These are phyloP conservation scores for Heterotilapia buettikoferi DNA, from an alignment of 2,113 vertebrate genomes.

Conservation along the genomic window DNA sequence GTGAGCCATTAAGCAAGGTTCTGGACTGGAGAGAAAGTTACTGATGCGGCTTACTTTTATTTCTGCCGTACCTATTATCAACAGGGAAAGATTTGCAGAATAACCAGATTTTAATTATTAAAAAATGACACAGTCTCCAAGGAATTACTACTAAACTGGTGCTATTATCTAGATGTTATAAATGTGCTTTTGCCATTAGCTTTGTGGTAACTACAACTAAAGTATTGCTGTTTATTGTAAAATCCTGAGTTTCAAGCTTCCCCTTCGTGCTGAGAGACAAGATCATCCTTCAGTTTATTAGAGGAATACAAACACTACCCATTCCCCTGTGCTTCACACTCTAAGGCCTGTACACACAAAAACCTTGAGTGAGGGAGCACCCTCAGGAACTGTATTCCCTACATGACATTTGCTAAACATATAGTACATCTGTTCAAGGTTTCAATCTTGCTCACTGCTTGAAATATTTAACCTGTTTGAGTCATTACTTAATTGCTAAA, in stretches of 20 bases:
- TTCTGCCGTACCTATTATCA: background rate
- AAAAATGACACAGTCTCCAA: background rate
- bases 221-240: background rate
- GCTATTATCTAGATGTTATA: background rate
- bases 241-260: background rate
- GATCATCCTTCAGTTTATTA: constrained; percentile 58
- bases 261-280: background rate
- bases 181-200: background rate
- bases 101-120: background rate
- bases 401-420: background rate
- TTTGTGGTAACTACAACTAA: background rate
- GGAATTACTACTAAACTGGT: background rate
- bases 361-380: background rate
- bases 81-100: background rate
- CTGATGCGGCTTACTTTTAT: background rate
- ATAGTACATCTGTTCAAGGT: background rate
- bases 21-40: background rate
- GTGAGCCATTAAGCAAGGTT: constrained; percentile 15
- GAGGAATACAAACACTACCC: constrained; percentile 47
- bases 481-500: background rate
- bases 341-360: constrained; percentile 23
- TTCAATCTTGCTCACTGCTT: background rate
- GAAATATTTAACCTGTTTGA: background rate
- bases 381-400: constrained; percentile 3
- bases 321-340: constrained; percentile 28